Conservation (phyloP, 2,888 invertebrate genomes). For the Tenthredo notha region DNA sequence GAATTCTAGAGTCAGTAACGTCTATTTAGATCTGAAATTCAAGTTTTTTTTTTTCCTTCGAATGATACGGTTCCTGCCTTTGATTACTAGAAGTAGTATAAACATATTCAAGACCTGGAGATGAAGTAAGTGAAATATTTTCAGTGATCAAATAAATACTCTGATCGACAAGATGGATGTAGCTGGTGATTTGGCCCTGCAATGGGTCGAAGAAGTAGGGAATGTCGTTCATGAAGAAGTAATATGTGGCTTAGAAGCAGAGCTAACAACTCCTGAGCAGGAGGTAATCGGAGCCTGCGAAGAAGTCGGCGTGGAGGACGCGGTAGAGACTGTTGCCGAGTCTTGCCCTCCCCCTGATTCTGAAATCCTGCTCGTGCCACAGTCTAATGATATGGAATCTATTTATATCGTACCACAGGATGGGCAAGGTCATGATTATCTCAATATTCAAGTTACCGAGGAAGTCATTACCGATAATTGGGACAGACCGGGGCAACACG, state of each 20-base stretch:
- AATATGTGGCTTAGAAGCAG: conserved; percentile 80
- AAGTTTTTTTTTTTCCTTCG: neutral
- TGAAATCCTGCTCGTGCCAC: conserved; percentile 75
- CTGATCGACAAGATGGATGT: conserved; percentile 70
- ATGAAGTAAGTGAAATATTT: conserved; percentile 54
- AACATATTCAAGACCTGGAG: neutral
- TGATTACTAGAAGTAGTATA: neutral
- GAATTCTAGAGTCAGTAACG: neutral
- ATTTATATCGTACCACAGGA: conserved; percentile 79
- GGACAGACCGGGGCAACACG: conserved; percentile 87
- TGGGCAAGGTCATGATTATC: conserved; percentile 76
- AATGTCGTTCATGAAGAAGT: conserved; percentile 79
- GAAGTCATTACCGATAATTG: conserved; percentile 92
- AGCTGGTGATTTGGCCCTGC: conserved; percentile 72
- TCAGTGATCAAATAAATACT: conserved; percentile 69
- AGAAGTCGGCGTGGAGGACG: conserved; percentile 77
- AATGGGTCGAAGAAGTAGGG: conserved; percentile 76
- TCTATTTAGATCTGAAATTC: neutral
- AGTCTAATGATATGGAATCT: conserved; percentile 77
- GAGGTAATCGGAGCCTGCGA: conserved; percentile 78
- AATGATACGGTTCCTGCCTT: neutral
- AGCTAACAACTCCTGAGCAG: conserved; percentile 74
- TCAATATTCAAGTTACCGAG: conserved; percentile 85
- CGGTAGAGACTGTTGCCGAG: conserved; percentile 70
- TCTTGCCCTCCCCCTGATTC: conserved; percentile 64